A percentile compares a stretch with the other conserved stretches of the same genome.
phyloP scores from a whole-genome alignment of 2,113 vertebrate genomes.

The Cyrtonyx montezumae region DNA sequence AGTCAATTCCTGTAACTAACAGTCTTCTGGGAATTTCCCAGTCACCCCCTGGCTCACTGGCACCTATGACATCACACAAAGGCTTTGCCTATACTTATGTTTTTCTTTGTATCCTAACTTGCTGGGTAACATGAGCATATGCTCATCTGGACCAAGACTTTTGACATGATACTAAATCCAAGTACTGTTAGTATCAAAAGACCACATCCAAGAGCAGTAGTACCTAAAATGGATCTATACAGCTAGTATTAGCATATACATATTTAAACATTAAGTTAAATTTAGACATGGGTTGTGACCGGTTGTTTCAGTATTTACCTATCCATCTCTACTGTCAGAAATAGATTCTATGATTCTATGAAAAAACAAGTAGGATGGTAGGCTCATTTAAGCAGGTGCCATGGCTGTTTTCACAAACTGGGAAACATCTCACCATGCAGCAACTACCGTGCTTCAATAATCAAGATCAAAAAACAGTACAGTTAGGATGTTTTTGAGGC shows the following conservation, averaged over 20 bases:
- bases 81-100: not conserved
- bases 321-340: not conserved
- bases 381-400: not conserved
- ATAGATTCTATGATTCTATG: too few relatives aligned
- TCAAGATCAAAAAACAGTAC: fast-evolving
- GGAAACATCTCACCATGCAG: not conserved
- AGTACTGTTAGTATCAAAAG: not conserved
- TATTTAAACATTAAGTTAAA: not conserved
- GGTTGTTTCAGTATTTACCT: not conserved
- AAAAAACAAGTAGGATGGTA: not conserved
- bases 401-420: not conserved
- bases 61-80: conserved; percentile 79
- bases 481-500: not conserved
- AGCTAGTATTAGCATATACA: not conserved
- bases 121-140: not conserved
- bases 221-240: not conserved
- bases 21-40: conserved; percentile 83
- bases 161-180: not conserved
- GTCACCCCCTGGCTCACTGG: conserved; percentile 83
- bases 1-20: conserved; percentile 79
- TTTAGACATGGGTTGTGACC: not conserved
- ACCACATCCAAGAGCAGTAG: not conserved
- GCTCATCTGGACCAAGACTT: not conserved
- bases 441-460: not conserved
- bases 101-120: not conserved